Evolutionary conservation across 2,113 vertebrate genomes (phyloP).

Genomic region (Amia ocellicauda): DNA sequence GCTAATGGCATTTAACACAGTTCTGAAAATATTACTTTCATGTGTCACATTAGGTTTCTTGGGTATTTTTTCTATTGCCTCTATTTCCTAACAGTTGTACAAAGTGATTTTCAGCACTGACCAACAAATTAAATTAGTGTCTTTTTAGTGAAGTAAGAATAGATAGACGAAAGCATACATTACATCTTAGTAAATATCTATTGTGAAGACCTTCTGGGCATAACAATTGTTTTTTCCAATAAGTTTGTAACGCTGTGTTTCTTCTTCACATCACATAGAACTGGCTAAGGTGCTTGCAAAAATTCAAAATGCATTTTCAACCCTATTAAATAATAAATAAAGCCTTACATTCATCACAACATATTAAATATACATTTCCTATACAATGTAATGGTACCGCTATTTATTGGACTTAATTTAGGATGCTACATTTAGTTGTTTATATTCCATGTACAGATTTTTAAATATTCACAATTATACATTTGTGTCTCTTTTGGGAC

Average conservation of each 20-base stretch:
- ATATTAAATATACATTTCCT: too few relatives aligned
- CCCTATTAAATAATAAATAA: too few relatives aligned
- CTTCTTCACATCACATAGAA: too few relatives aligned
- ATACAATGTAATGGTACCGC: too few relatives aligned
- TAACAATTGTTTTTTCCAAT: not conserved
- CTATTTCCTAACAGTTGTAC: not conserved
- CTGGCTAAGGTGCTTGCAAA: not conserved
- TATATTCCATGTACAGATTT: too few relatives aligned
- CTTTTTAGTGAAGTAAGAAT: slow-evolving; percentile 4
- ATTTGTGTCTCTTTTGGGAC: too few relatives aligned
- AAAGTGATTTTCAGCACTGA: slow-evolving; percentile 7
- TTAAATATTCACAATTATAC: too few relatives aligned
- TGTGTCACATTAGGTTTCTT: not conserved
- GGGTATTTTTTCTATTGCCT: slow-evolving; percentile 3
- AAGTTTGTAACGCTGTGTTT: not conserved
- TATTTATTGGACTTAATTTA: too few relatives aligned
- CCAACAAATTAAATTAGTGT: slow-evolving; percentile 4
- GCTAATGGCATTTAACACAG: slow-evolving; percentile 2
- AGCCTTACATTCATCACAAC: too few relatives aligned
- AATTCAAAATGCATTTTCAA: not conserved
- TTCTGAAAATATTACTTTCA: slow-evolving; percentile 16
- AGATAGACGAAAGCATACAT: not conserved
- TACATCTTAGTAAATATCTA: not conserved
- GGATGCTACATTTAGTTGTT: too few relatives aligned
- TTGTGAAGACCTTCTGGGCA: not conserved